phyloP scores from a whole-genome alignment of 2,888 invertebrate genomes.

The Flexamia atlantica region DNA sequence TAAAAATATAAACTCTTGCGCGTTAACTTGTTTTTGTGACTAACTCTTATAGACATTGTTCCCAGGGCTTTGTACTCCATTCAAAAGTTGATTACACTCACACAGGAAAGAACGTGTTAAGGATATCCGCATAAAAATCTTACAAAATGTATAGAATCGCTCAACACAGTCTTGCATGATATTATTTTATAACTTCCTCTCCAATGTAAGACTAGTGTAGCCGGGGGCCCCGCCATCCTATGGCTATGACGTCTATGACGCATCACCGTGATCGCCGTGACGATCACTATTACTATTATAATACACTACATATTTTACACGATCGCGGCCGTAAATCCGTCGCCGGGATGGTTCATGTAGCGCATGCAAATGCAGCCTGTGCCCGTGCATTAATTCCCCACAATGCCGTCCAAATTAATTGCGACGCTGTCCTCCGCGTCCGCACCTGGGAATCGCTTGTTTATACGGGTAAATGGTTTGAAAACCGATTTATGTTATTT shows the following conservation, averaged over 20 bases:
- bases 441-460: constrained; percentile 5
- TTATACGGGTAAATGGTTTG: neutral
- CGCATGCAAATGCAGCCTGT: constrained; percentile 28
- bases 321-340: constrained; percentile 28
- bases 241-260: constrained; percentile 31
- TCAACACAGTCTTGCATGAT: no score
- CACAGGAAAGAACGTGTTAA: no score
- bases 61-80: no score
- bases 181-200: no score
- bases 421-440: neutral
- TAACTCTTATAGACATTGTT: no score
- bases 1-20: no score
- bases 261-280: constrained; percentile 17
- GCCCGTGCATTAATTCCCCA: constrained; percentile 26
- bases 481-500: no score
- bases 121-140: no score
- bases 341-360: constrained; percentile 5
- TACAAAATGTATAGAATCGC: no score
- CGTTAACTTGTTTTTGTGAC: no score
- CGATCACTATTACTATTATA: constrained; percentile 50
- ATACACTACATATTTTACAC: constrained; percentile 48
- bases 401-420: constrained; percentile 37
- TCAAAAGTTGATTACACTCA: no score
- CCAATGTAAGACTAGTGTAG: no score
- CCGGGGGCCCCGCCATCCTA: neutral